phyloP scores from a whole-genome alignment of 2,888 invertebrate genomes.

The Germaria angustata region DNA sequence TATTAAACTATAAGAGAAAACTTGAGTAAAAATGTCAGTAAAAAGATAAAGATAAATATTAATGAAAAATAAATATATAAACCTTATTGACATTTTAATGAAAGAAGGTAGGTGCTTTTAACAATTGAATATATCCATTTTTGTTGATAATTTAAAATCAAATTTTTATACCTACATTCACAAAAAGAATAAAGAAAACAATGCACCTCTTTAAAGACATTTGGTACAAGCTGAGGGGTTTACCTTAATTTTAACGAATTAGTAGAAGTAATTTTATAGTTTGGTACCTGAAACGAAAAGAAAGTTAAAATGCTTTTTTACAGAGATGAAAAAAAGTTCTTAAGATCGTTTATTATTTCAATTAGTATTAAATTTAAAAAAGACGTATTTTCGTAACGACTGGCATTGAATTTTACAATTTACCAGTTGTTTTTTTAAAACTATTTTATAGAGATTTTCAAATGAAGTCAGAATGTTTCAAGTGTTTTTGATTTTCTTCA shows the following conservation, averaged over 20 bases:
- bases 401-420: no score
- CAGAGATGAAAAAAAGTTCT: background rate
- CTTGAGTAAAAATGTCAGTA: slow-evolving; percentile 28
- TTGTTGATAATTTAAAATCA: slow-evolving; percentile 37
- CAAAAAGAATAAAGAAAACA: slow-evolving; percentile 20
- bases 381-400: no score
- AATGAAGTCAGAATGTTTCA: no score
- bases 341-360: no score
- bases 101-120: slow-evolving; percentile 27
- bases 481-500: no score
- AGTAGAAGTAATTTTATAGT: slow-evolving; percentile 13
- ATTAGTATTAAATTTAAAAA: no score
- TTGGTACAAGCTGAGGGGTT: slow-evolving; percentile 43
- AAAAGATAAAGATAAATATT: background rate
- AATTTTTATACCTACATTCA: slow-evolving; percentile 51
- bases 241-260: slow-evolving; percentile 55
- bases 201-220: slow-evolving; percentile 41
- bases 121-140: slow-evolving; percentile 20
- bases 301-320: background rate
- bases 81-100: background rate
- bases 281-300: slow-evolving; percentile 35
- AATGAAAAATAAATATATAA: slow-evolving; percentile 11
- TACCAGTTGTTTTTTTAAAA: no score
- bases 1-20: slow-evolving; percentile 5
- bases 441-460: no score